Conservation (phyloP, 92 coral and sea anemone genomes). For the Heteractis magnifica region DNA sequence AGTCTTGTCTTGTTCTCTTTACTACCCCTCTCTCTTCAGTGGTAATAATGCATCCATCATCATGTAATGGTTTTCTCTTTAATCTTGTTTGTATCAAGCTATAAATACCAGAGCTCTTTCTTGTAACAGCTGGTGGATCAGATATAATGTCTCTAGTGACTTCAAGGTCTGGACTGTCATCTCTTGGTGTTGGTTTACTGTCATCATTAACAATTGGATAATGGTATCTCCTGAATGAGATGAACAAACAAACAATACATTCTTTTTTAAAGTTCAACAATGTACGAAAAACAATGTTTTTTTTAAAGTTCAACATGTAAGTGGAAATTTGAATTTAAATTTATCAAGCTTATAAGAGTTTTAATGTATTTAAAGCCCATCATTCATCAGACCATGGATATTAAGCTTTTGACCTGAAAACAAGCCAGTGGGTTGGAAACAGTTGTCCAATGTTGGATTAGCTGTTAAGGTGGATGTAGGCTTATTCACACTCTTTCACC, state of each 20-base stretch:
- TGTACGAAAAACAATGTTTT: neutral
- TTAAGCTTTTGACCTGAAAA: too few species aligned
- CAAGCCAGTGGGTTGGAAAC: too few species aligned
- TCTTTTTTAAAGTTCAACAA: too few species aligned
- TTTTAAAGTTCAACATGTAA: too few species aligned
- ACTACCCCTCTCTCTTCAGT: neutral
- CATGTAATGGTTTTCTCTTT: constrained; percentile 12
- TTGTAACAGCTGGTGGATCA: constrained; percentile 1
- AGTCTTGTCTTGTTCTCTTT: neutral
- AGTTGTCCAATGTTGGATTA: too few species aligned
- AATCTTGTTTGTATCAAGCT: constrained; percentile 22
- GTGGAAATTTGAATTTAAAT: too few species aligned
- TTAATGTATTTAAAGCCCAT: too few species aligned
- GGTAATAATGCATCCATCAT: neutral
- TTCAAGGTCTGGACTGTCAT: neutral
- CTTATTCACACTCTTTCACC: too few species aligned
- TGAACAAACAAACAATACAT: neutral
- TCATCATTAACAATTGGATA: neutral
- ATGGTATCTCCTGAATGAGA: constrained; percentile 17
- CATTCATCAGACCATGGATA: too few species aligned
- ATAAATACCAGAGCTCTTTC: constrained; percentile 20
- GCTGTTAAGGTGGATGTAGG: too few species aligned
- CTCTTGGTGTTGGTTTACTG: neutral
- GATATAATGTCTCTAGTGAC: constrained; percentile 11
- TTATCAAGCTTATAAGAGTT: too few species aligned